phyloP scores from a whole-genome alignment of 2,888 invertebrate species.

The Furcula furcula region DNA sequence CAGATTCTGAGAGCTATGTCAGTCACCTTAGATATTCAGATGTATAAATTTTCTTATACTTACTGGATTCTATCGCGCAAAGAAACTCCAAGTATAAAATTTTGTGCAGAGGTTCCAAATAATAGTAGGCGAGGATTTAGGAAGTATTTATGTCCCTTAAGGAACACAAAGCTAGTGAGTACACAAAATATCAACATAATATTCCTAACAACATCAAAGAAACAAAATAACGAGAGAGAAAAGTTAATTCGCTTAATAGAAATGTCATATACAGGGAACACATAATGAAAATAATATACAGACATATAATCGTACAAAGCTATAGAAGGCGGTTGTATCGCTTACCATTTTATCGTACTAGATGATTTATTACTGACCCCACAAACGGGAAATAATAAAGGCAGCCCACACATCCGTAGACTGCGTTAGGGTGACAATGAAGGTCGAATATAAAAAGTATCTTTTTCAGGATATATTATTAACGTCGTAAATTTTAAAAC shows the following conservation, averaged over 20 bases:
- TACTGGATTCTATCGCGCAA: too few relatives aligned
- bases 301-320: conserved; percentile 8
- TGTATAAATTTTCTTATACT: too few relatives aligned
- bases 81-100: too few relatives aligned
- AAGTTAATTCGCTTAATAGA: conserved; percentile 17
- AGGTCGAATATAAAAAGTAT: conserved; percentile 12
- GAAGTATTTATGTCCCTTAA: too few relatives aligned
- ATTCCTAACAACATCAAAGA: neutral
- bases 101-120: too few relatives aligned
- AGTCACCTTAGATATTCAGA: too few relatives aligned
- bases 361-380: conserved; percentile 48
- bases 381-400: conserved; percentile 49
- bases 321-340: conserved; percentile 20
- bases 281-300: conserved; percentile 8
- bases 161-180: too few relatives aligned
- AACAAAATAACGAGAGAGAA: conserved; percentile 3
- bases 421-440: conserved; percentile 33
- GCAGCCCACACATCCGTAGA: conserved; percentile 38
- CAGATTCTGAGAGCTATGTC: too few relatives aligned
- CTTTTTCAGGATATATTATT: too few relatives aligned
- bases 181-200: too few relatives aligned
- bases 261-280: conserved; percentile 13
- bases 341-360: conserved; percentile 39
- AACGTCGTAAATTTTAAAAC: too few relatives aligned
- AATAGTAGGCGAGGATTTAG: too few relatives aligned